Percentiles rank a stretch among this genome's conserved stretches.
phyloP scores from a whole-genome alignment of 1,140 invertebrate genomes.

The Orchestia grillus region DNA sequence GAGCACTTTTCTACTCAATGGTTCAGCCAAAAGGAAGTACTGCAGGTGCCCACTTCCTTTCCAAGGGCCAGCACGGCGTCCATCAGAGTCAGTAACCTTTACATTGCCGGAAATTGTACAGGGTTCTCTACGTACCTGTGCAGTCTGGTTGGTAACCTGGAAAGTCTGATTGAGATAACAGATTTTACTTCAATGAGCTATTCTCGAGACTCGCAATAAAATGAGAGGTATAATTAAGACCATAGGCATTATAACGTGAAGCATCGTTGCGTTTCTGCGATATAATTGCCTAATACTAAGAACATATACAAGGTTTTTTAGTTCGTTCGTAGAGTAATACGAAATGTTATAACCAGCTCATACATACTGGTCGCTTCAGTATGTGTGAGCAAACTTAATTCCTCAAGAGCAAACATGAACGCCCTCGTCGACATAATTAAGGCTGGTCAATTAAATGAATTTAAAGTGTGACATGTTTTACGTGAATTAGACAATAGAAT shows the following conservation, averaged over 20 bases:
- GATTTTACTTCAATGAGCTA: not conserved
- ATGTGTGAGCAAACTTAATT: not conserved
- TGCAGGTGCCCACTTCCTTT: conserved; percentile 30
- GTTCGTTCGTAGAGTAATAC: not conserved
- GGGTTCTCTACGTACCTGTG: not conserved
- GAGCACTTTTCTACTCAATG: not conserved
- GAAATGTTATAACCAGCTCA: not conserved
- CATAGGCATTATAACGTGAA: not conserved
- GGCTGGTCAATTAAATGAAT: not conserved
- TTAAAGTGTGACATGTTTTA: not conserved
- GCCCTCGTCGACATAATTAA: not conserved
- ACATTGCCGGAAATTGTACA: not conserved
- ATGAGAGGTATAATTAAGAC: not conserved
- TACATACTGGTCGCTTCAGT: not conserved
- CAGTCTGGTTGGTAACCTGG: not conserved
- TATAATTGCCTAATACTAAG: not conserved
- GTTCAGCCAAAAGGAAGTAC: not conserved
- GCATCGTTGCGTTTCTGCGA: not conserved
- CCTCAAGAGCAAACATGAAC: too few relatives aligned
- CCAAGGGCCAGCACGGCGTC: not conserved
- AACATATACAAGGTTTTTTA: not conserved
- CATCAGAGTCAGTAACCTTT: not conserved
- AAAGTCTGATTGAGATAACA: too few relatives aligned
- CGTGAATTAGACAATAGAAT: too few relatives aligned
- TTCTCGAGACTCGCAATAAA: not conserved